Conservation (phyloP, 2,888 invertebrate species). For the Drosophila formosana region DNA sequence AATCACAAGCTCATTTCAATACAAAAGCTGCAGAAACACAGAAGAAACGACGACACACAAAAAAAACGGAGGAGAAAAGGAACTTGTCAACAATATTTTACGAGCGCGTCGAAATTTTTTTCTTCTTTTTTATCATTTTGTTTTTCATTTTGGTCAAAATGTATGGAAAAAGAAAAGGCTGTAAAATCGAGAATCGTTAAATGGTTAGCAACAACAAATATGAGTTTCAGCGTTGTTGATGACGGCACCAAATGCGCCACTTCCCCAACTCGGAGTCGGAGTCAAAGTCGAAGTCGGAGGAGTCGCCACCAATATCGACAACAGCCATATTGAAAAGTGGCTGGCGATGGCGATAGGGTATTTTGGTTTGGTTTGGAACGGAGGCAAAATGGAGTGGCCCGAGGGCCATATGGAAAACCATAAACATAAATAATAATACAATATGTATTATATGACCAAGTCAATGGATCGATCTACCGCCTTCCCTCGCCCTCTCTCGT, state of each 20-base stretch:
- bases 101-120: slow-evolving; percentile 59
- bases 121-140: slow-evolving; percentile 12
- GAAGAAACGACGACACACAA: not conserved
- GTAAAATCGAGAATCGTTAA: slow-evolving; percentile 62
- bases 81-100: slow-evolving; percentile 81
- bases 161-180: slow-evolving; percentile 47
- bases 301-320: slow-evolving; percentile 58
- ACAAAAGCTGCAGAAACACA: slow-evolving; percentile 53
- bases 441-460: slow-evolving; percentile 61
- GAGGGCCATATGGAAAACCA: slow-evolving; percentile 66
- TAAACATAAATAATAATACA: slow-evolving; percentile 78
- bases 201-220: slow-evolving; percentile 33
- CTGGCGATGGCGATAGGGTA: slow-evolving; percentile 19
- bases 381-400: slow-evolving; percentile 74
- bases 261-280: slow-evolving; percentile 31
- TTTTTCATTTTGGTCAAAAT: slow-evolving; percentile 38
- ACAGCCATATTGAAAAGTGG: slow-evolving; percentile 75
- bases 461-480: slow-evolving; percentile 16
- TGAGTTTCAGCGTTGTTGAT: slow-evolving; percentile 16
- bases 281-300: slow-evolving; percentile 24
- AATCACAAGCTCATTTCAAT: slow-evolving; percentile 74
- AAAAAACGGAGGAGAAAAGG: slow-evolving; percentile 42
- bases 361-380: slow-evolving; percentile 14
- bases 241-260: slow-evolving; percentile 68
- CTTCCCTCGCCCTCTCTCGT: not conserved